Evolutionary conservation across 1,140 invertebrate species (phyloP).

Genomic region (Monochamus saltuarius): DNA sequence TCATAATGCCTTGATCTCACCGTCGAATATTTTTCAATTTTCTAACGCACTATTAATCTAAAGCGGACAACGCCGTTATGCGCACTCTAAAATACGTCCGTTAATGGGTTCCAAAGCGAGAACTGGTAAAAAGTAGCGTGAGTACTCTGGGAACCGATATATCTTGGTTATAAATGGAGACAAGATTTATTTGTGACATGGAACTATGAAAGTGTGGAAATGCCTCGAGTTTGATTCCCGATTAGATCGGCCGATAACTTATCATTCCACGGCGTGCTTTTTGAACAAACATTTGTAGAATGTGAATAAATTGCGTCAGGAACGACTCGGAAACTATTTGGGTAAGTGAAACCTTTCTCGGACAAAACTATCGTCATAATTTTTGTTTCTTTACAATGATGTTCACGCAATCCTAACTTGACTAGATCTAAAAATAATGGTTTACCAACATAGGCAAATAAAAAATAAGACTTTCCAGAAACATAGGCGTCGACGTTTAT

Average conservation of each 20-base stretch:
- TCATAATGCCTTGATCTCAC: neutral
- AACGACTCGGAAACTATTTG: neutral
- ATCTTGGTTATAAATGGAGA: conserved; percentile 23
- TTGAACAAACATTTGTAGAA: neutral
- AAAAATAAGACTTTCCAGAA: too few species aligned
- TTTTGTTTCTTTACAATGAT: too few species aligned
- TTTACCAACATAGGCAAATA: too few species aligned
- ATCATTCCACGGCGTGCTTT: conserved; percentile 4
- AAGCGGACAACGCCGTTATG: conserved; percentile 6
- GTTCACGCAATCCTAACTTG: too few species aligned
- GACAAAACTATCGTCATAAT: neutral
- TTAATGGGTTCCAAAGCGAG: conserved; percentile 12
- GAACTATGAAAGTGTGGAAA: conserved; percentile 21
- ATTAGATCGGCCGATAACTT: conserved; percentile 20
- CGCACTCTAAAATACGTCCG: conserved; percentile 13
- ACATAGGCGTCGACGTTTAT: too few species aligned
- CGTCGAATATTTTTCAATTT: conserved; percentile 5
- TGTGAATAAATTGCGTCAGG: neutral
- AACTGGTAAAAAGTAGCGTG: conserved; percentile 14
- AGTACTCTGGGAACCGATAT: conserved; percentile 8
- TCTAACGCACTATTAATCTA: conserved; percentile 8
- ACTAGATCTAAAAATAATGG: too few species aligned
- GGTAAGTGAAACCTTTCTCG: neutral
- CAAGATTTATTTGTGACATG: conserved; percentile 23
- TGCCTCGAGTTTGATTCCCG: conserved; percentile 22